Percentiles rank a stretch among this genome's conserved stretches.
phyloP scores from a whole-genome alignment of 1,140 invertebrate species.

The Drosophila melanogaster region Release_6_plus_ISO1_MT NT_033777.3:22778001-22778500 shows the following conservation, averaged over 20 bases:
- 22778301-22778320: not conserved
- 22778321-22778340: constrained; percentile 29
- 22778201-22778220: constrained; percentile 12
- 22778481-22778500: constrained; percentile 38
- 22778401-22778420: constrained; percentile 59
- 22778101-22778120: constrained; percentile 69
- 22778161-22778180: constrained; percentile 49
- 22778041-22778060: constrained; percentile 54
- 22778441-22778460: constrained; percentile 30
- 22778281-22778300: constrained; percentile 39
- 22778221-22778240: not conserved
- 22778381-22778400: constrained; percentile 18
- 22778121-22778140: constrained; percentile 61
- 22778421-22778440: constrained; percentile 14
- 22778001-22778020: constrained; percentile 42
- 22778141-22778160: constrained; percentile 66
- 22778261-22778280: constrained; percentile 72
- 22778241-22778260: not conserved
- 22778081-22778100: constrained; percentile 76
- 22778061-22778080: constrained; percentile 68
- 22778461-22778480: constrained; percentile 41
- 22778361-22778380: constrained; percentile 52
- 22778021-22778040: not conserved
- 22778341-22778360: constrained; percentile 36
- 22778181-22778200: constrained; percentile 26